A percentile compares a stretch with the other conserved stretches of the same genome.
Evolutionary conservation across 2,888 invertebrate species (phyloP).

Genomic region (Hypena proboscidalis): DNA sequence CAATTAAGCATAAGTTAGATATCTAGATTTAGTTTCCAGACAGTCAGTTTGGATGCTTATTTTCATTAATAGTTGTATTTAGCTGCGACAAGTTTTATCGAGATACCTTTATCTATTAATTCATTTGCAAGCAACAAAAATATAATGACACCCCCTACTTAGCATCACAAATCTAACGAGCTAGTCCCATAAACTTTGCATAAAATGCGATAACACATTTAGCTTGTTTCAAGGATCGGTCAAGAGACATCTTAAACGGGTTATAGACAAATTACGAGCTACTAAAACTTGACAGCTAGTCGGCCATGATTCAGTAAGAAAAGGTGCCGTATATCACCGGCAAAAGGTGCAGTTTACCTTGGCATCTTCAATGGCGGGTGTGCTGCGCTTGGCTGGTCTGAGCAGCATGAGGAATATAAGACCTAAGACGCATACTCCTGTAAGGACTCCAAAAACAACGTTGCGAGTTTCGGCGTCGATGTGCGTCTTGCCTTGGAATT

Average conservation of each 20-base stretch:
- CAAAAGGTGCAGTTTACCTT: slow-evolving; percentile 59
- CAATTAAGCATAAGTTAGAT: no score
- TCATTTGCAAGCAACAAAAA: no score
- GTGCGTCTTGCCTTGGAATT: slow-evolving; percentile 92
- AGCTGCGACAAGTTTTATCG: no score
- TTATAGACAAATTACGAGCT: slow-evolving; percentile 9
- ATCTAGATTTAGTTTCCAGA: no score
- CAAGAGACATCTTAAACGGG: neutral
- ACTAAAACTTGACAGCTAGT: slow-evolving; percentile 22
- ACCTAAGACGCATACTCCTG: slow-evolving; percentile 89
- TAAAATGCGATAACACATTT: no score
- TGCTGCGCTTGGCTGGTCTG: slow-evolving; percentile 81
- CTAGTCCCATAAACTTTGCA: neutral
- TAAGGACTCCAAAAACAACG: slow-evolving; percentile 93
- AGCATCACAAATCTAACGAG: no score
- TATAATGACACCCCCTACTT: no score
- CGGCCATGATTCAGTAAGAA: slow-evolving; percentile 24
- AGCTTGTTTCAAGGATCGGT: neutral
- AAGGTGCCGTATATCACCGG: slow-evolving; percentile 14
- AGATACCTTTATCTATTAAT: no score
- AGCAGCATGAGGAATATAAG: slow-evolving; percentile 88
- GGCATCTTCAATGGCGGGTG: slow-evolving; percentile 67
- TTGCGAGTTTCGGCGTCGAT: slow-evolving; percentile 90
- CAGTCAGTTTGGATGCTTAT: no score
- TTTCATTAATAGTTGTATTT: no score